These are phyloP conservation scores for Tokudaia tokunoshimensis DNA, from an alignment of 2,797 vertebrate genomes.

Conservation along the genomic window DNA sequence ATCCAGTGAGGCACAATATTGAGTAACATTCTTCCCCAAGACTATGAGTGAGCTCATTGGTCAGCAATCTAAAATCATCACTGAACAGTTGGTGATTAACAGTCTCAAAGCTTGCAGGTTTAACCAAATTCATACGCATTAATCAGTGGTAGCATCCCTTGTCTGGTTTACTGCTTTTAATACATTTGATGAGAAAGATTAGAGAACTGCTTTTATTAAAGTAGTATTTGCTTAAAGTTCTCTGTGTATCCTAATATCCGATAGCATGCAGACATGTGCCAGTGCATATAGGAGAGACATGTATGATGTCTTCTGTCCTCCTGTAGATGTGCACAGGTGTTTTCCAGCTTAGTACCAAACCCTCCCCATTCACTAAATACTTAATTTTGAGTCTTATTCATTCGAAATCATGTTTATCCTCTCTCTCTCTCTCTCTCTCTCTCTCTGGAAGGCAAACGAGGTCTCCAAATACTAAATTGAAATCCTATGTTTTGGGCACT, in stretches of 20 bases:
- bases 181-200: constrained; percentile 2
- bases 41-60: neutral
- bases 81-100: neutral
- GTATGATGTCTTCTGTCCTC: neutral
- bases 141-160: neutral
- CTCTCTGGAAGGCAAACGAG: constrained; percentile 51
- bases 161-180: neutral
- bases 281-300: neutral
- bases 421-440: constrained; percentile 32
- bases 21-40: neutral
- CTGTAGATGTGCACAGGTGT: constrained; percentile 42
- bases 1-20: neutral
- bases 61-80: constrained; percentile 49
- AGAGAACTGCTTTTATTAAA: constrained; percentile 23
- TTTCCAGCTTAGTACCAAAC: constrained; percentile 41
- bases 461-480: constrained; percentile 50
- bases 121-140: neutral
- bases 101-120: constrained; percentile 46
- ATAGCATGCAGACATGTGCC: neutral
- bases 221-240: constrained; percentile 46
- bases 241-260: neutral
- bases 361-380: neutral
- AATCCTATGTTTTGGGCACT: constrained; percentile 12
- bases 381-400: constrained; percentile 24
- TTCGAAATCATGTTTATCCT: constrained; percentile 45